Percentiles rank a stretch among this genome's conserved stretches.
Evolutionary conservation across 1,140 invertebrate genomes (phyloP).

Genomic region (Drosophila asahinai): DNA sequence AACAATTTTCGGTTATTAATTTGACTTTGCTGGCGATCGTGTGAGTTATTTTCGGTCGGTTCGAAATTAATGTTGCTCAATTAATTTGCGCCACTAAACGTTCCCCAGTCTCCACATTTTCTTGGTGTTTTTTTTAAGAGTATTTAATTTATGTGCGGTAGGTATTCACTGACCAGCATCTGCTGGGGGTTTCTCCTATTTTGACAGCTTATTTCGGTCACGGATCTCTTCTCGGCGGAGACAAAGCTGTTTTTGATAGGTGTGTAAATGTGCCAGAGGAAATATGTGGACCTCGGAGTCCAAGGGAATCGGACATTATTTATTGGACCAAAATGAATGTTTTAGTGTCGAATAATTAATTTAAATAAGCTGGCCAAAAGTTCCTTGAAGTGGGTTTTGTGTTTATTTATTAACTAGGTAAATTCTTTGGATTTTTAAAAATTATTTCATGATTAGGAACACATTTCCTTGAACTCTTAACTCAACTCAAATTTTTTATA

Average conservation of each 20-base stretch:
- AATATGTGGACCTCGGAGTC: slow-evolving; percentile 46
- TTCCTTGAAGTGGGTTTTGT: neutral
- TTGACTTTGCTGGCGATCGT: slow-evolving; percentile 57
- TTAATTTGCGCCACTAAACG: slow-evolving; percentile 82
- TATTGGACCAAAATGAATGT: neutral
- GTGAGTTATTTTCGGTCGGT: slow-evolving; percentile 47
- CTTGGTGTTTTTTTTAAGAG: slow-evolving; percentile 7
- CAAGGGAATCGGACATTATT: slow-evolving; percentile 32
- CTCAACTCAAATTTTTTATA: no score
- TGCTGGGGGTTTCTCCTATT: slow-evolving; percentile 52
- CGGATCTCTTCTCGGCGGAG: slow-evolving; percentile 38
- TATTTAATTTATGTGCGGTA: slow-evolving; percentile 65
- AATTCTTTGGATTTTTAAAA: neutral
- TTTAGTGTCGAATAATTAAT: neutral
- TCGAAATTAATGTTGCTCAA: slow-evolving; percentile 70
- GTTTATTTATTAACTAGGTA: neutral
- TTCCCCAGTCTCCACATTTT: slow-evolving; percentile 37
- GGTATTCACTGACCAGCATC: slow-evolving; percentile 62
- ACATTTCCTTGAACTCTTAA: no score
- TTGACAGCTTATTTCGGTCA: slow-evolving; percentile 67
- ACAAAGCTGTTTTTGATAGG: slow-evolving; percentile 67
- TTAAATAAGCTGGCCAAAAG: neutral
- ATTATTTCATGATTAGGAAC: no score
- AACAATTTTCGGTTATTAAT: slow-evolving; percentile 75
- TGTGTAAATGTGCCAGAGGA: slow-evolving; percentile 62